Percentiles rank a stretch among this genome's conserved stretches.
Conservation (phyloP, 2,113 vertebrate species). For the Apaloderma vittatum region DNA sequence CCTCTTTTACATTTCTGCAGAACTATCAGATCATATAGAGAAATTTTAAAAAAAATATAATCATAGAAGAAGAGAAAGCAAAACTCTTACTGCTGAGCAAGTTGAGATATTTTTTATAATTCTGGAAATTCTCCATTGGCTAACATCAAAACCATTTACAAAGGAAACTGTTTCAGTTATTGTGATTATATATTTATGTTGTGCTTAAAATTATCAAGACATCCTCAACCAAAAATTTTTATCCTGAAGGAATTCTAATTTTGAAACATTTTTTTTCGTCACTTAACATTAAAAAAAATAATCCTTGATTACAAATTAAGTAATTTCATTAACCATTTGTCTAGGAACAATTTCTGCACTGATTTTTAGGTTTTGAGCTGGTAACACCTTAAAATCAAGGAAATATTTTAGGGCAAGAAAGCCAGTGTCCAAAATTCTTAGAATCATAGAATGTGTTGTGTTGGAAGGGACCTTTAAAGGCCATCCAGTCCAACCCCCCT, state of each 20-base stretch:
- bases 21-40: neutral
- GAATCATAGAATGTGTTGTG: too few relatives aligned
- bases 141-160: neutral
- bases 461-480: too few relatives aligned
- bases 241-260: neutral
- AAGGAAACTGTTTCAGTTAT: neutral
- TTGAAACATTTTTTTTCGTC: neutral
- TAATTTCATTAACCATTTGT: neutral
- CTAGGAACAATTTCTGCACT: neutral
- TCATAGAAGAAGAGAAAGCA: neutral
- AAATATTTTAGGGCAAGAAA: neutral
- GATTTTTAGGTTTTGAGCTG: neutral
- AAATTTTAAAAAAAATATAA: neutral
- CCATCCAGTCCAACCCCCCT: too few relatives aligned
- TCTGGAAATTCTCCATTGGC: neutral
- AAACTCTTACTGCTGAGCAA: neutral
- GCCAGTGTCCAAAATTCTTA: neutral
- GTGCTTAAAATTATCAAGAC: neutral
- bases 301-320: neutral
- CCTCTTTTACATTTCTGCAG: neutral
- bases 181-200: neutral
- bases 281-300: neutral
- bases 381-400: neutral
- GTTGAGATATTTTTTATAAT: neutral
- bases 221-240: neutral